phyloP scores from a whole-genome alignment of 2,888 invertebrate genomes.

The Encarsia formosa region DNA sequence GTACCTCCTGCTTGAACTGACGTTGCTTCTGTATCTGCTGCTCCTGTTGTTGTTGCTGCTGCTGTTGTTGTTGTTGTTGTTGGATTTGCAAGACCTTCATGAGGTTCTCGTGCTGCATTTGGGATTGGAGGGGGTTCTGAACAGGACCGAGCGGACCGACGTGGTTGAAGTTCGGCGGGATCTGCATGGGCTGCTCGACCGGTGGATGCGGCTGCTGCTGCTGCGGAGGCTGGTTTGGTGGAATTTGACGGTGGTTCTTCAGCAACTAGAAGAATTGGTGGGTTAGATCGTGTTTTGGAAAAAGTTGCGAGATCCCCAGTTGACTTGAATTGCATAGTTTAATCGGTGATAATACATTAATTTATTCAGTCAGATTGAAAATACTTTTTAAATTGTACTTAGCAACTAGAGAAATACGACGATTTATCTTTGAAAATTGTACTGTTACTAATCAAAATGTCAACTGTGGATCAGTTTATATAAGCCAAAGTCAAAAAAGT shows the following conservation, averaged over 20 bases:
- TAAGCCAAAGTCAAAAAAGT: no score
- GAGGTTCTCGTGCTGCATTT: slow-evolving; percentile 49
- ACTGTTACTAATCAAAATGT: no score
- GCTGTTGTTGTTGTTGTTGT: slow-evolving; percentile 48
- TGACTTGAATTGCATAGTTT: not conserved
- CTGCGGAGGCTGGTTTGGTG: slow-evolving; percentile 33
- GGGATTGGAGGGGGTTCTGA: slow-evolving; percentile 47
- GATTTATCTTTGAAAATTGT: no score
- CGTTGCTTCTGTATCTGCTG: slow-evolving; percentile 46
- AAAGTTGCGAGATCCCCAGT: no score
- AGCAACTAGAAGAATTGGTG: slow-evolving; percentile 34
- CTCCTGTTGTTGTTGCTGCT: slow-evolving; percentile 46
- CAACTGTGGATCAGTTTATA: no score
- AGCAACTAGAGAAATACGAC: no score
- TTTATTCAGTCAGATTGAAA: no score
- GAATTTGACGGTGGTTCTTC: slow-evolving; percentile 42
- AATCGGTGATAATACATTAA: no score
- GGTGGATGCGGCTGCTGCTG: slow-evolving; percentile 9
- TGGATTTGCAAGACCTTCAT: slow-evolving; percentile 57
- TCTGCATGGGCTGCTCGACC: slow-evolving; percentile 31
- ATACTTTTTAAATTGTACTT: no score
- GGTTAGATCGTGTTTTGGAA: no score
- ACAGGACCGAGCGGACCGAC: slow-evolving; percentile 46
- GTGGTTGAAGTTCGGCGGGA: slow-evolving; percentile 41
- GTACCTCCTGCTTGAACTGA: slow-evolving; percentile 49